Evolutionary conservation across 2,888 invertebrate species (phyloP).

Genomic region (Xestobium rufovillosum): DNA sequence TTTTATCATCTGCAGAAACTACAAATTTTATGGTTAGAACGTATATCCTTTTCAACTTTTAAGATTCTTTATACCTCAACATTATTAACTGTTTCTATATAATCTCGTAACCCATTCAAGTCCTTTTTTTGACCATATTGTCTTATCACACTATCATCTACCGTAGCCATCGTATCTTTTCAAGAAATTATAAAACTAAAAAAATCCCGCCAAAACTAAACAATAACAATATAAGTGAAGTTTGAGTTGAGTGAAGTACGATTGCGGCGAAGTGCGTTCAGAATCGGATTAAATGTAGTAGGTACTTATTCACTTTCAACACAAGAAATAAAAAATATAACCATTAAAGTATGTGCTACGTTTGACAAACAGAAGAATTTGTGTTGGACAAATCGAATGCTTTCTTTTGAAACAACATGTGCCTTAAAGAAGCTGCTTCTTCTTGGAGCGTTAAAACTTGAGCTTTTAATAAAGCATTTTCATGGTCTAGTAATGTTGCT

Average conservation of each 20-base stretch:
- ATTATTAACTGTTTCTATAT: conserved; percentile 23
- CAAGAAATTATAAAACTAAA: not conserved
- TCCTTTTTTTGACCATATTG: conserved; percentile 32
- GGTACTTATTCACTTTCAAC: too few relatives aligned
- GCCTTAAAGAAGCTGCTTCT: conserved; percentile 65
- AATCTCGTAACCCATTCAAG: conserved; percentile 25
- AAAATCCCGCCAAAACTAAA: too few relatives aligned
- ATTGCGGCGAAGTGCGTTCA: too few relatives aligned
- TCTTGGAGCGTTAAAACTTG: conserved; percentile 74
- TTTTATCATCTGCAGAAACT: conserved; percentile 30
- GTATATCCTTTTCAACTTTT: too few relatives aligned
- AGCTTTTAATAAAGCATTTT: conserved; percentile 77
- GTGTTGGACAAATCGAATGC: conserved; percentile 33
- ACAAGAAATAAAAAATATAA: too few relatives aligned
- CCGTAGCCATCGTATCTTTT: conserved; percentile 5
- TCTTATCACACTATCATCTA: conserved; percentile 24
- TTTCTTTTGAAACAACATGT: conserved; percentile 52
- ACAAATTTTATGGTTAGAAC: conserved; percentile 16
- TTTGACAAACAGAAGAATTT: too few relatives aligned
- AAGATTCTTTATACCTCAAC: conserved; percentile 29
- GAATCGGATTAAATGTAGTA: too few relatives aligned
- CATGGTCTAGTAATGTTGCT: conserved; percentile 78
- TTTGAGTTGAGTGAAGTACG: too few relatives aligned
- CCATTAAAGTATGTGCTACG: too few relatives aligned
- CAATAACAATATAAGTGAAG: too few relatives aligned